Evolutionary conservation across 2,113 vertebrate genomes (phyloP).

Genomic region (Proteles cristata): DNA sequence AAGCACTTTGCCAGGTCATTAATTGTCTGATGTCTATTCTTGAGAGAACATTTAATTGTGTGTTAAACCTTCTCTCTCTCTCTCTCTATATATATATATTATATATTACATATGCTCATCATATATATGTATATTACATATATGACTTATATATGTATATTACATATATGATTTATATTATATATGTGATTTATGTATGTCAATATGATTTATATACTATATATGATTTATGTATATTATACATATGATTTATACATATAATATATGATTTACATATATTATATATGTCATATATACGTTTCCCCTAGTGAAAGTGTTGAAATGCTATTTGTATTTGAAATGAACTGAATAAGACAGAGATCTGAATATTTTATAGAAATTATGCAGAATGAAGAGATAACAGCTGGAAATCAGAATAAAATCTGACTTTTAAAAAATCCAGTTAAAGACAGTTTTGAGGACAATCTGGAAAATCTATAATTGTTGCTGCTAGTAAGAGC

Average conservation of each 20-base stretch:
- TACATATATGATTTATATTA: neutral
- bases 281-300: neutral
- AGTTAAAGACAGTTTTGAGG: neutral
- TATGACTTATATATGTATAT: neutral
- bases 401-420: neutral
- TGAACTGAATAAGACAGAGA: conserved; percentile 20
- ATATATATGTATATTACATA: neutral
- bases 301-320: neutral
- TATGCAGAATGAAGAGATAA: neutral
- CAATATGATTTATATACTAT: neutral
- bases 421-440: neutral
- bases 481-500: neutral
- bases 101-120: neutral
- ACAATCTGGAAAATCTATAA: neutral
- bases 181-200: too few relatives aligned
- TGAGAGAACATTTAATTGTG: neutral
- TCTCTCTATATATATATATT: neutral
- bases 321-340: conserved; percentile 18
- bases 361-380: conserved; percentile 27
- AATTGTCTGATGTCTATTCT: neutral
- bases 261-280: neutral
- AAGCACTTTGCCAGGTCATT: conserved; percentile 2
- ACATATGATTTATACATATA: neutral
- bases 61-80: neutral
- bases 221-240: neutral